A percentile compares a stretch with the other conserved stretches of the same genome.
These are phyloP conservation scores for Silurus meridionalis DNA, from an alignment of 2,113 vertebrate genomes.

Conservation along the genomic window DNA sequence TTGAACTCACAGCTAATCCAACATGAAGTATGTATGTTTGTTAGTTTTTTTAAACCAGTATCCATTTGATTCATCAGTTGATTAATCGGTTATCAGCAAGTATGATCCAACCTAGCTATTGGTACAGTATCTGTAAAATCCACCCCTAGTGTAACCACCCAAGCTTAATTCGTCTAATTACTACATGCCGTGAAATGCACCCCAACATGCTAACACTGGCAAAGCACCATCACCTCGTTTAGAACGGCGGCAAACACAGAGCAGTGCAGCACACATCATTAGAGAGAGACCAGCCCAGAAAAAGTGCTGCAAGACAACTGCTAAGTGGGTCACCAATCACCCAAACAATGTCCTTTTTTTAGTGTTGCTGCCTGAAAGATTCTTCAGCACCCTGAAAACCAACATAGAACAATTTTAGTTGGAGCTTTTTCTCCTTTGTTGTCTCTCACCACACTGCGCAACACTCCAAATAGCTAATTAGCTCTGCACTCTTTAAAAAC, in stretches of 20 bases:
- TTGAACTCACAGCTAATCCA: not conserved
- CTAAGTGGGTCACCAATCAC: not conserved
- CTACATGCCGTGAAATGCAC: not conserved
- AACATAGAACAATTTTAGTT: not conserved
- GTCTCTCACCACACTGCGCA: not conserved
- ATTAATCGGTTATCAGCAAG: too few species aligned
- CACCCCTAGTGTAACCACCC: not conserved
- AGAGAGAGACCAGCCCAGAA: not conserved
- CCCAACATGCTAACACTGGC: not conserved
- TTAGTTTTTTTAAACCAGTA: too few species aligned
- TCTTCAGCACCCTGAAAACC: not conserved
- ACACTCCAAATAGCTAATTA: not conserved
- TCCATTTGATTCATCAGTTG: too few species aligned
- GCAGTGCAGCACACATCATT: not conserved
- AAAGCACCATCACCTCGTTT: not conserved
- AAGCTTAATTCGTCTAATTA: not conserved
- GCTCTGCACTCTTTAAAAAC: not conserved
- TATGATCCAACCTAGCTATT: too few species aligned
- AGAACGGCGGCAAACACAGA: not conserved
- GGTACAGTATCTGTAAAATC: too few species aligned
- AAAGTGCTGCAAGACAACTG: not conserved
- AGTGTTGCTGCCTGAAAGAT: not conserved
- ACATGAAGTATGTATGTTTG: too few species aligned
- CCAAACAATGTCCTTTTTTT: not conserved
- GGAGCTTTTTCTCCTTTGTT: not conserved